Conservation (phyloP, 2,113 vertebrate genomes). For the Elgaria multicarinata region DNA sequence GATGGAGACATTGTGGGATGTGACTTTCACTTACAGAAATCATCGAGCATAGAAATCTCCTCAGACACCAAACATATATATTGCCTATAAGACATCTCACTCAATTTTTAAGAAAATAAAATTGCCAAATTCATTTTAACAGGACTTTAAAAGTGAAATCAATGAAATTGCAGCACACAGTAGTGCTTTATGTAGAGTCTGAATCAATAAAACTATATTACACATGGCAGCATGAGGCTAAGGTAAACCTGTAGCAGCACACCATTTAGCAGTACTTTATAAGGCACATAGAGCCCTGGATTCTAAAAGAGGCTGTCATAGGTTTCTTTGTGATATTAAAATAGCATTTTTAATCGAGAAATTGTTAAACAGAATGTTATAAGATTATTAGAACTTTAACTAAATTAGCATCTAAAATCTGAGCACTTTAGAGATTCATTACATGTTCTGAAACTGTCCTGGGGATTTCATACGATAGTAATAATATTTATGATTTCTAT, state of each 20-base stretch:
- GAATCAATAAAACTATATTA: constrained; percentile 57
- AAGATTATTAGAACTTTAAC: constrained; percentile 50
- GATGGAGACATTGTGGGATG: constrained; percentile 28
- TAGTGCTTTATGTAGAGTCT: constrained; percentile 51
- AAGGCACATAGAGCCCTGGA: constrained; percentile 4
- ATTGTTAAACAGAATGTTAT: constrained; percentile 45
- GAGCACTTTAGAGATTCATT: constrained; percentile 9
- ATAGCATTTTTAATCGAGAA: constrained; percentile 35
- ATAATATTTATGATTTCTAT: constrained; percentile 6
- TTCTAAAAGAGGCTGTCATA: constrained; percentile 14
- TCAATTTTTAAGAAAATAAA: constrained; percentile 45
- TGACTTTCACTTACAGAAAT: constrained; percentile 29
- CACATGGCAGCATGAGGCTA: constrained; percentile 24
- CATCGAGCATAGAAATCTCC: constrained; percentile 28
- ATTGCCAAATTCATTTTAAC: constrained; percentile 61
- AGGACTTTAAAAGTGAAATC: constrained; percentile 51
- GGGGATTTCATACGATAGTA: constrained; percentile 19
- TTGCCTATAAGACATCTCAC: constrained; percentile 54
- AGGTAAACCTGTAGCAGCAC: constrained; percentile 39
- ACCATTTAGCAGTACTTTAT: constrained; percentile 26
- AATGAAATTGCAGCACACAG: constrained; percentile 38
- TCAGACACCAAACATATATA: constrained; percentile 24
- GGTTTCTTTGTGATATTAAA: constrained; percentile 28
- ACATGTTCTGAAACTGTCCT: not conserved
- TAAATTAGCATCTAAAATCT: constrained; percentile 50